These are phyloP conservation scores for Ctenicera cuprea DNA, from an alignment of 2,888 invertebrate genomes.

Conservation along the genomic window DNA sequence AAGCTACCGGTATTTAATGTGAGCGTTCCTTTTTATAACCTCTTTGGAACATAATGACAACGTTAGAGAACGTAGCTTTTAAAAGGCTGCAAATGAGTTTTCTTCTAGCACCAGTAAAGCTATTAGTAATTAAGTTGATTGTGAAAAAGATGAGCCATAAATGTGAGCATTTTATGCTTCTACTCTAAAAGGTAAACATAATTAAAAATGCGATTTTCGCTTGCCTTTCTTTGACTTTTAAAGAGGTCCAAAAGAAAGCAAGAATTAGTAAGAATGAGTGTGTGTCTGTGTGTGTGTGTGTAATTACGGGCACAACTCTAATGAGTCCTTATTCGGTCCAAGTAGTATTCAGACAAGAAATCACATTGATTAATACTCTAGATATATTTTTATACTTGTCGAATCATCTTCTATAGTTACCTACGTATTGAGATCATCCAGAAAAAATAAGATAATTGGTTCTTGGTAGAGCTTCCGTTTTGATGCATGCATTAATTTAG, in stretches of 20 bases:
- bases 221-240: too few relatives aligned
- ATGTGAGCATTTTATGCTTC: neutral
- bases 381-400: slow-evolving; percentile 13
- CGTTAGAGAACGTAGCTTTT: neutral
- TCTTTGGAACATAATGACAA: slow-evolving; percentile 23
- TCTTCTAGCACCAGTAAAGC: neutral
- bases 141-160: neutral
- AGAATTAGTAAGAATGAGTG: too few relatives aligned
- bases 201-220: too few relatives aligned
- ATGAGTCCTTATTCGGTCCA: too few relatives aligned
- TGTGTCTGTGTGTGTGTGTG: too few relatives aligned
- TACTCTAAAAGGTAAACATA: too few relatives aligned
- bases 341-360: neutral
- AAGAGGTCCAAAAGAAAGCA: too few relatives aligned
- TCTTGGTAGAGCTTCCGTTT: slow-evolving; percentile 18
- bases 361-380: slow-evolving; percentile 4
- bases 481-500: slow-evolving; percentile 3
- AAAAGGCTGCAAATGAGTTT: slow-evolving; percentile 15
- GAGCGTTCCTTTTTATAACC: slow-evolving; percentile 20
- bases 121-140: neutral
- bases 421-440: slow-evolving; percentile 10
- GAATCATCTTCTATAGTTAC: slow-evolving; percentile 19
- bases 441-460: slow-evolving; percentile 22
- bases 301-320: too few relatives aligned
- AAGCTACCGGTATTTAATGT: slow-evolving; percentile 56